These are phyloP conservation scores for Theristus sp. DNA, from an alignment of 2,888 invertebrate species.

Conservation along the genomic window DNA sequence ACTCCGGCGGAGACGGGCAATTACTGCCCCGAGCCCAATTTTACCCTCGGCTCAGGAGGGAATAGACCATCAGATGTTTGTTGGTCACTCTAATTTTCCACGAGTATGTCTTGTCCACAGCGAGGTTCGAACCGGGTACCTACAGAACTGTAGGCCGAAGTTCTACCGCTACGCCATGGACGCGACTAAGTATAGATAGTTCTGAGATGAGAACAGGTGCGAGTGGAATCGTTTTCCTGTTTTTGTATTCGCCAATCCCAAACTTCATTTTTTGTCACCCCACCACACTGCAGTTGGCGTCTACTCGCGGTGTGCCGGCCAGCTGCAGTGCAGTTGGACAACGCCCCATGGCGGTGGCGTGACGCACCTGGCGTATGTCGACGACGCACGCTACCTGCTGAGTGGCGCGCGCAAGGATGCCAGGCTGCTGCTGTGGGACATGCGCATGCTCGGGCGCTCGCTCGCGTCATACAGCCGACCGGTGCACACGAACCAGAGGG, in stretches of 20 bases:
- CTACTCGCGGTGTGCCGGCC: background rate
- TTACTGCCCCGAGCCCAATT: too few species aligned
- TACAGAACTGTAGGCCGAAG: too few species aligned
- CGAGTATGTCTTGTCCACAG: too few species aligned
- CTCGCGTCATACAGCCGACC: background rate
- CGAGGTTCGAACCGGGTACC: too few species aligned
- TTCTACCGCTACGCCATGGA: too few species aligned
- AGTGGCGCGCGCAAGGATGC: background rate
- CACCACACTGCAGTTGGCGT: background rate
- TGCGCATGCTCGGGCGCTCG: background rate
- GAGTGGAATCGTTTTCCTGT: background rate
- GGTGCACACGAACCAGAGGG: background rate
- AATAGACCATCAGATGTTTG: background rate
- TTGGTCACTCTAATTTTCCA: too few species aligned
- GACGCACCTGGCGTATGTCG: background rate
- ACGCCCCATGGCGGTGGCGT: background rate
- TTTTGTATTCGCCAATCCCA: background rate
- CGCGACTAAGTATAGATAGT: too few species aligned
- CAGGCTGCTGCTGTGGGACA: background rate
- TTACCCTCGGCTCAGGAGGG: too few species aligned
- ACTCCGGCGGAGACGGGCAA: too few species aligned
- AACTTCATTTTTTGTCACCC: background rate
- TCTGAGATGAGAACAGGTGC: too few species aligned
- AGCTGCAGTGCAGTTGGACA: background rate
- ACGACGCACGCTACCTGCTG: background rate